Evolutionary conservation across 2,888 invertebrate genomes (phyloP).

Genomic region (Dysmachus trigonus): DNA sequence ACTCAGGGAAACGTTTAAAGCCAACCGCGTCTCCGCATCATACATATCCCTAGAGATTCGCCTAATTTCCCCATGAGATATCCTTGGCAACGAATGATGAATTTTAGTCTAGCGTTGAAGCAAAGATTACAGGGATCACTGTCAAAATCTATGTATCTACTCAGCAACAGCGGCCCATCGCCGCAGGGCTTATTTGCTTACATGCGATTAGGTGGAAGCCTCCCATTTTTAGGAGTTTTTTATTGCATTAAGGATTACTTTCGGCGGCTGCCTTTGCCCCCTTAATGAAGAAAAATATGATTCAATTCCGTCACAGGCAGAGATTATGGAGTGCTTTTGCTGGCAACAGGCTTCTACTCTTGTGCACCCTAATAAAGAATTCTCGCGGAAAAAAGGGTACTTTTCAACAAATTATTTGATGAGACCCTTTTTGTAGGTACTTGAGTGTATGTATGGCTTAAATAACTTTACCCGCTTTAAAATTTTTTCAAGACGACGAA

Average conservation of each 20-base stretch:
- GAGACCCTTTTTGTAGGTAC: not conserved
- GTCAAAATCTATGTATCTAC: not conserved
- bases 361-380: not conserved
- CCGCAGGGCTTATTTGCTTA: not conserved
- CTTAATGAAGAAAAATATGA: not conserved
- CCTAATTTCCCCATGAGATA: slow-evolving; percentile 10
- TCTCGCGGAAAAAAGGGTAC: not conserved
- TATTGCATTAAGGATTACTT: not conserved
- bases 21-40: not conserved
- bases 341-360: not conserved
- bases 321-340: not conserved
- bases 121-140: slow-evolving; percentile 2
- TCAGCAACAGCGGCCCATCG: not conserved
- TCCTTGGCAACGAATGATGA: not conserved
- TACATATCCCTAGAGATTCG: not conserved
- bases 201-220: slow-evolving; percentile 1
- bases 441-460: not conserved
- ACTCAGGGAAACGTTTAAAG: not conserved
- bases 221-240: not conserved
- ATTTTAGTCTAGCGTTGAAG: not conserved
- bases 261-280: not conserved
- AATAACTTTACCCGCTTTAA: not conserved
- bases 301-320: not conserved
- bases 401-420: not conserved
- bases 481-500: not conserved